Evolutionary conservation across 1,140 invertebrate genomes (phyloP).

Genomic region (Melitaea cinxia): DNA sequence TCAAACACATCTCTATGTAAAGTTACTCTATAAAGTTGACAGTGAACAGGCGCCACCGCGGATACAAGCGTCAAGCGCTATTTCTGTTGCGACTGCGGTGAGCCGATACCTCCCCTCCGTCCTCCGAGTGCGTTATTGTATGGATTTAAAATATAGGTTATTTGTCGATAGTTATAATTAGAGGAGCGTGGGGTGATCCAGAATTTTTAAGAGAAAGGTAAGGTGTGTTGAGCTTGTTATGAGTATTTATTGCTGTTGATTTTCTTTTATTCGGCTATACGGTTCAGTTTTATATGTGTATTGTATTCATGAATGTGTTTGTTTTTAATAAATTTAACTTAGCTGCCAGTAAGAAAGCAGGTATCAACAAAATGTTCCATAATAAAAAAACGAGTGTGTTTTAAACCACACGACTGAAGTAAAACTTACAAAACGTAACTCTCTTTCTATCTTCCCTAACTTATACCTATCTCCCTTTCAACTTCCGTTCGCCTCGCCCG

Average conservation of each 20-base stretch:
- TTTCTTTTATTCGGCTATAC: background rate
- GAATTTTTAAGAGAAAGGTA: conserved; percentile 9
- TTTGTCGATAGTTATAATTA: conserved; percentile 42
- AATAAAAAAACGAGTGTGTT: no score
- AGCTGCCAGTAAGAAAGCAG: no score
- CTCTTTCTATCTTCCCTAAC: no score
- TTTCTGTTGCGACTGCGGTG: conserved; percentile 72
- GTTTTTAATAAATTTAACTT: no score
- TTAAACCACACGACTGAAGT: no score
- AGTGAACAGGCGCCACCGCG: conserved; percentile 79
- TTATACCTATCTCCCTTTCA: no score
- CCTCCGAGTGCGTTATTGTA: conserved; percentile 55
- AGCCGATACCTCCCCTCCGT: conserved; percentile 44
- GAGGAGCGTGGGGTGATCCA: conserved; percentile 30
- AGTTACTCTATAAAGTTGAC: conserved; percentile 69
- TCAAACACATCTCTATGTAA: conserved; percentile 30
- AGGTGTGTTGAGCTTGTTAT: conserved; percentile 1
- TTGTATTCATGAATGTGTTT: no score
- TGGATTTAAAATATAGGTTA: conserved; percentile 52
- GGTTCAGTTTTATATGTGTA: no score
- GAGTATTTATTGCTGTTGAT: background rate
- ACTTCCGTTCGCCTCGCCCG: no score
- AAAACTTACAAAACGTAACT: no score
- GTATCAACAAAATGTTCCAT: no score
- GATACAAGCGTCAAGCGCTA: conserved; percentile 78